Conservation (phyloP, 2,888 invertebrate genomes). For the Euzophera pinguis region DNA sequence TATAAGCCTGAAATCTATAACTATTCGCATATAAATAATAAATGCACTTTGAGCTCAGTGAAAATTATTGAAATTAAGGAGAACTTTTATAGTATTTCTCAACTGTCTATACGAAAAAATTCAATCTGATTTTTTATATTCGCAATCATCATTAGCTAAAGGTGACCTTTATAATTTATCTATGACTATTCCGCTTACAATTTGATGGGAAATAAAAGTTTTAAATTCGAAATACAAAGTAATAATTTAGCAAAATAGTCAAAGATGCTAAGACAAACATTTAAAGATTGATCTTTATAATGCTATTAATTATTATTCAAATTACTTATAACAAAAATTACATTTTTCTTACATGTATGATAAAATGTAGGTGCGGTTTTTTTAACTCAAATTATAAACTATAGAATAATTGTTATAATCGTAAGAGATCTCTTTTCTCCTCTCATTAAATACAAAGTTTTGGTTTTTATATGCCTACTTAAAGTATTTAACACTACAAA, state of each 20-base stretch:
- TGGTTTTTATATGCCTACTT: slow-evolving; percentile 19
- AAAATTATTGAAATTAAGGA: not conserved
- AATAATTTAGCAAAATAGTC: no score
- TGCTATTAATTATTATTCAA: no score
- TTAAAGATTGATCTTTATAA: no score
- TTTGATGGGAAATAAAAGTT: no score
- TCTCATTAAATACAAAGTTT: slow-evolving; percentile 20
- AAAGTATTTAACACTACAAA: slow-evolving; percentile 17
- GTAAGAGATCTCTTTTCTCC: slow-evolving; percentile 33
- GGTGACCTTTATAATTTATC: no score
- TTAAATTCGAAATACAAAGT: no score
- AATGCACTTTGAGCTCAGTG: slow-evolving; percentile 48
- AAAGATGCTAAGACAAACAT: no score
- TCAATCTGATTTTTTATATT: not conserved
- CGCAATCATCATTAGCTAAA: no score
- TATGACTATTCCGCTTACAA: no score
- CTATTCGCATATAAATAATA: slow-evolving; percentile 30
- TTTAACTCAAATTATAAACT: not conserved
- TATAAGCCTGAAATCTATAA: not conserved
- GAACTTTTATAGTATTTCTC: not conserved
- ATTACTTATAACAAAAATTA: no score
- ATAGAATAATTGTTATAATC: slow-evolving; percentile 10
- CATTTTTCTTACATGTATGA: no score
- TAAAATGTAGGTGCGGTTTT: no score
- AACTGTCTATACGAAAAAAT: not conserved